A percentile compares a stretch with the other conserved stretches of the same genome.
phyloP scores from a whole-genome alignment of 2,888 invertebrate species.

The Callosobruchus maculatus region DNA sequence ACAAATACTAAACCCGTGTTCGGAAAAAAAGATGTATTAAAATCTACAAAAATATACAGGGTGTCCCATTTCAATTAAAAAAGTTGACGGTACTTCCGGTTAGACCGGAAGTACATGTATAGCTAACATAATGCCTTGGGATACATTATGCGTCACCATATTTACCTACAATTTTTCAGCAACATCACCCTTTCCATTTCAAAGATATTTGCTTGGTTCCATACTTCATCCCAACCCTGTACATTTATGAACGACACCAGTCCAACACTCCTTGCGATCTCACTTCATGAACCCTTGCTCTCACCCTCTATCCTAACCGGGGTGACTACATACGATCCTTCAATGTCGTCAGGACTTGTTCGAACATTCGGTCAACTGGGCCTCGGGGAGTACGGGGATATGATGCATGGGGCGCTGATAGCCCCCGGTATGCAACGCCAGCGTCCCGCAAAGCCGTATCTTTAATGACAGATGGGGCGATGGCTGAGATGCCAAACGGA shows the following conservation, averaged over 20 bases:
- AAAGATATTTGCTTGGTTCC: no score
- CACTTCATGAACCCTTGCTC: slow-evolving; percentile 11
- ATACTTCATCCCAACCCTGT: no score
- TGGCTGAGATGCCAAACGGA: neutral
- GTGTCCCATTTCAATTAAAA: no score
- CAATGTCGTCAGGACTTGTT: slow-evolving; percentile 31
- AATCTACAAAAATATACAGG: no score
- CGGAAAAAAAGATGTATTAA: no score
- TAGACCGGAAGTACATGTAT: no score
- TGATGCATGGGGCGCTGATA: slow-evolving; percentile 16
- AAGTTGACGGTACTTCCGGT: no score
- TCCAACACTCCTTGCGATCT: slow-evolving; percentile 5
- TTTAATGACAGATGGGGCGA: neutral
- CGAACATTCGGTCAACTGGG: slow-evolving; percentile 42
- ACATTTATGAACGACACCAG: neutral
- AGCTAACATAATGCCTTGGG: no score
- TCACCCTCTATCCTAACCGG: slow-evolving; percentile 10
- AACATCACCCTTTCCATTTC: no score
- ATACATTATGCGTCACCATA: no score
- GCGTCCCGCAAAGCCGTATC: neutral
- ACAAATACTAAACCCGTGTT: no score
- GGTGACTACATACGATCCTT: slow-evolving; percentile 28
- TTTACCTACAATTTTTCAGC: no score
- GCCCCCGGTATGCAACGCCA: neutral
- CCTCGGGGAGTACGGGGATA: slow-evolving; percentile 29